Evolutionary conservation across 2,113 vertebrate genomes (phyloP).

Genomic region (Tragelaphus imberbis): DNA sequence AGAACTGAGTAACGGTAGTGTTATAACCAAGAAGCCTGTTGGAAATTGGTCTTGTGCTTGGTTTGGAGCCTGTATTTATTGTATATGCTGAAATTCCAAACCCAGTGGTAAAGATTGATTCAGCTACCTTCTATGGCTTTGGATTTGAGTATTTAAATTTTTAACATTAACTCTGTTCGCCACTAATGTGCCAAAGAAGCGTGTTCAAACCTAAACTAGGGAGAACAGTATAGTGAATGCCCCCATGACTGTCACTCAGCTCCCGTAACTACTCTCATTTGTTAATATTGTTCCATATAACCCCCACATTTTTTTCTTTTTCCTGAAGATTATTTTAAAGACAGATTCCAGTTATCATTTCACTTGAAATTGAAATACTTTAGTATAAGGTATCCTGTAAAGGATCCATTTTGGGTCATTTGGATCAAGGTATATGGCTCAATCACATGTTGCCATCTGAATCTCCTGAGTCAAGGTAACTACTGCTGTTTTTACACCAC

Average conservation of each 20-base stretch:
- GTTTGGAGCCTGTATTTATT: not conserved
- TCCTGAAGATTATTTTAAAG: not conserved
- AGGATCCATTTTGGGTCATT: not conserved
- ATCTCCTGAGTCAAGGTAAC: not conserved
- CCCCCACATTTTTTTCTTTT: not conserved
- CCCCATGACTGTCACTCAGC: not conserved
- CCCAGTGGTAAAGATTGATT: not conserved
- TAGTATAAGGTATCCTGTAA: not conserved
- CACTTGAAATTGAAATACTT: conserved; percentile 27
- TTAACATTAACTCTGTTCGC: not conserved
- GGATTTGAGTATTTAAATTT: conserved; percentile 11
- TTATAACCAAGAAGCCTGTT: not conserved
- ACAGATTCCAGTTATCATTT: not conserved
- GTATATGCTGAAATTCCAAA: not conserved
- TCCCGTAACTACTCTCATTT: not conserved
- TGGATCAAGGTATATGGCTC: not conserved
- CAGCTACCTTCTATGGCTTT: not conserved
- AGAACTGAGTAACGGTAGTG: not conserved
- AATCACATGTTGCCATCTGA: not conserved
- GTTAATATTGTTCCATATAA: not conserved
- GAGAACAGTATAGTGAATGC: not conserved
- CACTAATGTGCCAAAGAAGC: not conserved
- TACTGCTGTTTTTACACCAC: not conserved
- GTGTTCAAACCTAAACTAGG: not conserved
- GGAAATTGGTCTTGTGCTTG: not conserved